Evolutionary conservation across 2,797 vertebrate species (phyloP), one percentile per base, ranked within the genome.

Genomic region (Pogoniulus pusillus): DNA sequence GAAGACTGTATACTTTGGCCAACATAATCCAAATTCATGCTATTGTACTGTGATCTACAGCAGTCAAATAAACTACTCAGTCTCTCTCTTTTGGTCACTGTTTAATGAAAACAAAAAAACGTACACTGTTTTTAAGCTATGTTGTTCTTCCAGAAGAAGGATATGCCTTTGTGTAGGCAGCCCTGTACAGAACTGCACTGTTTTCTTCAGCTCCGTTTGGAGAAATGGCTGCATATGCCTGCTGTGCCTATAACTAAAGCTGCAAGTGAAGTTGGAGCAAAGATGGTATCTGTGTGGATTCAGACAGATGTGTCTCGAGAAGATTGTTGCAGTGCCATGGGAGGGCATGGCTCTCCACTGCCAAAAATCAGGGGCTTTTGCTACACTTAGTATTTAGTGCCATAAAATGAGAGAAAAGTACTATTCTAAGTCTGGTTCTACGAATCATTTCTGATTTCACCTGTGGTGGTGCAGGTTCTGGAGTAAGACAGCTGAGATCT

Each of bases 21-120:
- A 45, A 26, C 35, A 1, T 75, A 58, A 95, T 39, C 72, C 74
- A 68, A 30, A 71, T 75, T 39, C 8, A 2, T 85, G 58, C 75
- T 66, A 0, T 78, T 91, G 35, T n/a, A 35, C 26, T 60, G 51
- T 74, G 69, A 39, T 45, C 57, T 91, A 32, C 77, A 85, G 20
- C 55, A 65, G 32, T 70, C 86, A 93, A 97, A 97, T 97, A 97
- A 96, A 96, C 87, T 69, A 34, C 51, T 85, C 30, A 1, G 64
- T 77, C 39, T 80, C 68, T 60, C n/a, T 87, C 66, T 65, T 39
- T 75, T 91, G 75, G 16, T 89, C 49, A 18, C 41, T 82, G 18
- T 32, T 88, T 85, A 68, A 74, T 80, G 69, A n/a, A 41, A 34
- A 57, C 45, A 2, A 29, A 68, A 51, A 32, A 37, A 35, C 20